Percentiles rank a stretch among this genome's conserved stretches.
Conservation (phyloP, 2,113 vertebrate species). For the Mustela nigripes region DNA sequence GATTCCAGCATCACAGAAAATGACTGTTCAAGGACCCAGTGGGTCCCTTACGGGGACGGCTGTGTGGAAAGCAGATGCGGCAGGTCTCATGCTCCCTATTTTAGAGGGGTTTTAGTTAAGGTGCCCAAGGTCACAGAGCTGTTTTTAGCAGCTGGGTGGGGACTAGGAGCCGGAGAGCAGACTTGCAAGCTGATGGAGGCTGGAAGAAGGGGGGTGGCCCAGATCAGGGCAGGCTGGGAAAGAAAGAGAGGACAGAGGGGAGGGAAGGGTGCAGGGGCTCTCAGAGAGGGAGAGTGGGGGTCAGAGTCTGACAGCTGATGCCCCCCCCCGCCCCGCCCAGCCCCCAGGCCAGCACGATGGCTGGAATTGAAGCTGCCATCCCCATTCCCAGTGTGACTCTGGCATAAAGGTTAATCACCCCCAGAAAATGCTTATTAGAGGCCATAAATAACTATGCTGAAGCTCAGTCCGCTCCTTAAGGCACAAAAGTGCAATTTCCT, state of each 20-base stretch:
- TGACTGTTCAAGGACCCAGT: not conserved
- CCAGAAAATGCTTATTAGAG: slow-evolving; percentile 78
- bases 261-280: not conserved
- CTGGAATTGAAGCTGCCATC: slow-evolving; percentile 67
- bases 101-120: not conserved
- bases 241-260: not conserved
- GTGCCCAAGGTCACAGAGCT: not conserved
- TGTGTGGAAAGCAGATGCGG: not conserved
- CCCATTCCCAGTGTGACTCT: slow-evolving; percentile 69
- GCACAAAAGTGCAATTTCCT: slow-evolving; percentile 68
- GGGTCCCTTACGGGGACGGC: not conserved
- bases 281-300: too few relatives aligned
- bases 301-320: not conserved
- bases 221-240: not conserved
- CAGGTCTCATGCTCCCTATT: not conserved
- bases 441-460: slow-evolving; percentile 67
- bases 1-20: not conserved
- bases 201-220: not conserved
- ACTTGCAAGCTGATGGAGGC: not conserved
- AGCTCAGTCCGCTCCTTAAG: slow-evolving; percentile 64
- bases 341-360: not conserved
- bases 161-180: not conserved
- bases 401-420: slow-evolving; percentile 80
- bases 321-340: too few relatives aligned
- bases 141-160: not conserved